These are phyloP conservation scores for Leptinotarsa rubiginosa DNA, from an alignment of 2,888 invertebrate species.

Conservation along the genomic window DNA sequence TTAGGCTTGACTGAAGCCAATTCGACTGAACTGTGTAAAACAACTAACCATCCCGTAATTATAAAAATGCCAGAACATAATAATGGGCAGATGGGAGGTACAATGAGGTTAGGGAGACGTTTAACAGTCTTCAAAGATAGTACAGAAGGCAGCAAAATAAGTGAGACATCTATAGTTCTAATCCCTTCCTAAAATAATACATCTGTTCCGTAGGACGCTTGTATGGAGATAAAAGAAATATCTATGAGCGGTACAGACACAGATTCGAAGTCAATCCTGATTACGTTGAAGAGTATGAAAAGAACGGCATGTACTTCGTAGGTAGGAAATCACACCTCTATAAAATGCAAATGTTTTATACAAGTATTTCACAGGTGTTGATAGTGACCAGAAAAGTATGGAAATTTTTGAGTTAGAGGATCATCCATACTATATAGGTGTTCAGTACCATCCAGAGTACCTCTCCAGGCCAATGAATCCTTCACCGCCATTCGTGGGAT, in stretches of 20 bases:
- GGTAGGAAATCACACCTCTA: conserved; percentile 66
- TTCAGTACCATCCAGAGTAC: conserved; percentile 99
- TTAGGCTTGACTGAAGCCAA: conserved; percentile 82
- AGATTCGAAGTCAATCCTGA: conserved; percentile 97
- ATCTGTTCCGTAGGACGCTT: conserved; percentile 71
- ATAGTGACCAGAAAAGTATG: conserved; percentile 89
- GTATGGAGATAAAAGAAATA: conserved; percentile 80
- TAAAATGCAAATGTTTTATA: background rate
- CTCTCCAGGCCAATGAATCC: conserved; percentile 90
- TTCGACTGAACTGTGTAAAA: conserved; percentile 75
- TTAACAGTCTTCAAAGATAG: conserved; percentile 81
- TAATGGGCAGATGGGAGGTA: conserved; percentile 89
- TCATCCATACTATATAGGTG: conserved; percentile 94
- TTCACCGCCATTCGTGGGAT: conserved; percentile 94
- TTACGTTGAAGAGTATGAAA: conserved; percentile 82
- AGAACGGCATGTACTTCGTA: conserved; percentile 89
- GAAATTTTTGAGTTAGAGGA: conserved; percentile 90
- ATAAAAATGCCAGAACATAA: conserved; percentile 99
- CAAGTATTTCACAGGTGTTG: conserved; percentile 68
- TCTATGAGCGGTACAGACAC: conserved; percentile 97
- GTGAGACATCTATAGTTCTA: conserved; percentile 66
- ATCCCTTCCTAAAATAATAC: background rate
- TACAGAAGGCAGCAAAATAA: conserved; percentile 70
- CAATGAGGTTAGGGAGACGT: conserved; percentile 97
- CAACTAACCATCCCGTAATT: conserved; percentile 82